Percentiles rank a stretch among this genome's conserved stretches.
Conservation (phyloP, 2,888 invertebrate genomes). For the Andricus quercusramuli region DNA sequence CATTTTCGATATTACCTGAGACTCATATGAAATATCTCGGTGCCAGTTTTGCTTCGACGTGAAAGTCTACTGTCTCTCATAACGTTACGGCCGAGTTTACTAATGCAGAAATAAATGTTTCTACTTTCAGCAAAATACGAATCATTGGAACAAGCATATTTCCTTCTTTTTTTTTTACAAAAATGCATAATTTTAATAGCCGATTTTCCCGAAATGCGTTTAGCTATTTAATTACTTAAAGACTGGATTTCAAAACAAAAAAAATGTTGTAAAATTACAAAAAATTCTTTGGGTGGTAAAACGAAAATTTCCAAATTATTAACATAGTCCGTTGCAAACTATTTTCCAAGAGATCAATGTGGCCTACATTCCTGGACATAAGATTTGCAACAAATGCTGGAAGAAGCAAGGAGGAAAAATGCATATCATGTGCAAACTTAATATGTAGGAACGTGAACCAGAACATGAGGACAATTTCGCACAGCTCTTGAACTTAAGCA, state of each 20-base stretch:
- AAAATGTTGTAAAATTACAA: background rate
- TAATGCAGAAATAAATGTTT: constrained; percentile 67
- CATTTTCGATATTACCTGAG: constrained; percentile 81
- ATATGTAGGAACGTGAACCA: background rate
- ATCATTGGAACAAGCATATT: background rate
- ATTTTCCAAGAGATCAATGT: constrained; percentile 34
- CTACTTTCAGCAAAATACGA: constrained; percentile 47
- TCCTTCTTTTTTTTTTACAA: background rate
- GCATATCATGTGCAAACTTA: constrained; percentile 5
- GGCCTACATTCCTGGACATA: background rate
- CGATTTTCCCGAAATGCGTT: background rate
- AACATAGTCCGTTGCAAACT: constrained; percentile 9
- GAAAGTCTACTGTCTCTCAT: constrained; percentile 67
- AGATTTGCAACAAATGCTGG: background rate
- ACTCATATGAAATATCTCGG: constrained; percentile 89
- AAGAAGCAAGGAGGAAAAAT: constrained; percentile 6
- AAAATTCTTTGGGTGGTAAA: background rate
- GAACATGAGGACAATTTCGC: constrained; percentile 22
- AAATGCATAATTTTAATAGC: background rate
- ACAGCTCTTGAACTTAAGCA: constrained; percentile 13
- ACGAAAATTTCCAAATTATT: background rate
- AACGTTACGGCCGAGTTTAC: constrained; percentile 66
- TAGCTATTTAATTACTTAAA: background rate
- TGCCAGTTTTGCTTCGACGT: constrained; percentile 83
- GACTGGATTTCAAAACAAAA: background rate